Base-by-base conservation (phyloP, 2,113 vertebrate genomes). In the Hyperopisus bebe region DNA sequence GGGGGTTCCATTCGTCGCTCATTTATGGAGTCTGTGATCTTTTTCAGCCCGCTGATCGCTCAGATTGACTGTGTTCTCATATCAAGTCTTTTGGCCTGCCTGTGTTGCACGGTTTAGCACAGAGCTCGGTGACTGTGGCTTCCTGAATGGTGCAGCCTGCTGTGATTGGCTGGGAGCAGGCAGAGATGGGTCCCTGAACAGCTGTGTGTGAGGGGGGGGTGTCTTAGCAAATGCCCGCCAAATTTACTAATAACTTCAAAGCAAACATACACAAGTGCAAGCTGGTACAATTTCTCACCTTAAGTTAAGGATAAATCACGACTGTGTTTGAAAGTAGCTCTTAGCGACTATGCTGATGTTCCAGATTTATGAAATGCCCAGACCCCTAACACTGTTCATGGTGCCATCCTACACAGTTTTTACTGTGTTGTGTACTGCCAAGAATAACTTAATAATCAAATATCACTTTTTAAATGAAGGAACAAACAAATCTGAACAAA, bases 401-500 rank as follows among this genome's bases (percentile, higher is more conserved):
- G 74, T 80, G 13, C 35, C 35, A 80, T 5, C 35, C 70, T 19
- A 35, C 35, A 80, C 3, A 42, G 4, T 42, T 74, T 74, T 74
- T 74, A 74, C 66, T 77, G 31, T 17, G 11, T 77, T 19, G 35
- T 70, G 62, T 70, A 70, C n/a, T 13, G 62, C 27, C 10, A 70
- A 9, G 10, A 11, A 27, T 31, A 70, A 31, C n/a, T 70, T 70
- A 11, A 80, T 19, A 42, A 17, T 42, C 31, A 80, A 42, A 80
- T 80, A 39, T 39, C 35, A 77, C 31, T 51, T 51, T 27, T 50
- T 24, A 27, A 62, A 80, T 62, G 88, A 84, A 46, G 44, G 44
- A 84, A 91, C 44, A 88, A 10, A 42, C 86, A 90, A 90, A 15
- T 91, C 93, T 95, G 91, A 94, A 94, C 91, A 96, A 96, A 96